Evolutionary conservation across 2,797 vertebrate species (phyloP).

Genomic region (Gobionotothen gibberifrons): DNA sequence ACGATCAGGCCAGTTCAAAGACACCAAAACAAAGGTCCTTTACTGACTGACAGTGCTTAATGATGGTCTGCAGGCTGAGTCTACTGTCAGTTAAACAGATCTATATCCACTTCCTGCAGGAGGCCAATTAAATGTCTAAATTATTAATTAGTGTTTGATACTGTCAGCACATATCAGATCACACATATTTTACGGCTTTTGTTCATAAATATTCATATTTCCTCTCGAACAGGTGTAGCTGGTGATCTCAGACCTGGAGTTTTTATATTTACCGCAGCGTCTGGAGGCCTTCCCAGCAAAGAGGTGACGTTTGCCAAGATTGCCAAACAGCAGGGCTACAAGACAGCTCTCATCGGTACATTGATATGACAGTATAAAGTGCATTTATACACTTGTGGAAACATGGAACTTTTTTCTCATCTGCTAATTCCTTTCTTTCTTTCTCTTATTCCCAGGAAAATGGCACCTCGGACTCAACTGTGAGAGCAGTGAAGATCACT

Average conservation of each 20-base stretch:
- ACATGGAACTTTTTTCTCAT: not conserved
- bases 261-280: conserved; percentile 86
- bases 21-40: not conserved
- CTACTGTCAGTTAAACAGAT: too few relatives aligned
- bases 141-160: too few relatives aligned
- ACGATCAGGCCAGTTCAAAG: conserved; percentile 85
- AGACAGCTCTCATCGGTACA: conserved; percentile 90
- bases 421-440: not conserved
- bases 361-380: too few relatives aligned
- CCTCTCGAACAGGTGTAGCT: conserved; percentile 71
- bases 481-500: conserved; percentile 85
- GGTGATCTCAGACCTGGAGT: conserved; percentile 71
- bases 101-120: not conserved
- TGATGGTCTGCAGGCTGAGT: not conserved
- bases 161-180: too few relatives aligned
- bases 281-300: conserved; percentile 89
- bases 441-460: conserved; percentile 83
- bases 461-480: conserved; percentile 94
- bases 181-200: too few relatives aligned
- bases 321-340: conserved; percentile 85
- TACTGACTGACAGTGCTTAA: not conserved
- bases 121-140: not conserved
- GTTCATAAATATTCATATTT: not conserved
- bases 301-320: conserved; percentile 90
- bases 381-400: too few relatives aligned